A percentile compares a stretch with the other conserved stretches of the same genome.
phyloP scores from a whole-genome alignment of 2,113 vertebrate genomes.

The Corvus moneduloides region DNA sequence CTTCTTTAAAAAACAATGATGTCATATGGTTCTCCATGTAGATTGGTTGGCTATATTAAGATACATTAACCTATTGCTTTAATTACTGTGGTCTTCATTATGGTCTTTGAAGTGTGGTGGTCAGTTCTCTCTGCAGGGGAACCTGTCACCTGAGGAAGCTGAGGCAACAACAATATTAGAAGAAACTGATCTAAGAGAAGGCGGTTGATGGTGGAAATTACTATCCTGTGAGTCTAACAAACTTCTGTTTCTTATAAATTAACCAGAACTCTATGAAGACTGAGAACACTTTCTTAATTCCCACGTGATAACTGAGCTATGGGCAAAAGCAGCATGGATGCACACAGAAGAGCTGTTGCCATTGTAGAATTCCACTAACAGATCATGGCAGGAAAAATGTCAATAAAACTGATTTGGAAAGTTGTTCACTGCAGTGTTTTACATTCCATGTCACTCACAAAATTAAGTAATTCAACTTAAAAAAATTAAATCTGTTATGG shows the following conservation, averaged over 20 bases:
- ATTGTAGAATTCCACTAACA: background rate
- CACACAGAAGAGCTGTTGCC: background rate
- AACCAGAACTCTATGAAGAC: background rate
- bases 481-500: background rate
- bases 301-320: background rate
- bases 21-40: background rate
- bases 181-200: background rate
- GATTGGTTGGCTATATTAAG: constrained; percentile 3
- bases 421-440: background rate
- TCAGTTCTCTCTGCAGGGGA: background rate
- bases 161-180: background rate
- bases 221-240: background rate
- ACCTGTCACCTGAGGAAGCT: background rate
- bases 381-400: background rate
- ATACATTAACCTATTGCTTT: background rate
- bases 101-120: background rate
- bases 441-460: background rate
- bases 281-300: background rate
- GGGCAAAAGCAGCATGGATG: background rate
- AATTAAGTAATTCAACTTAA: background rate
- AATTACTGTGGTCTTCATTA: background rate
- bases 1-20: background rate
- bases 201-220: background rate
- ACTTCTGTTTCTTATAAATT: background rate
- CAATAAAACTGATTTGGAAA: background rate